Conservation (phyloP, 2,113 vertebrate genomes). For the Pedetes capensis region DNA sequence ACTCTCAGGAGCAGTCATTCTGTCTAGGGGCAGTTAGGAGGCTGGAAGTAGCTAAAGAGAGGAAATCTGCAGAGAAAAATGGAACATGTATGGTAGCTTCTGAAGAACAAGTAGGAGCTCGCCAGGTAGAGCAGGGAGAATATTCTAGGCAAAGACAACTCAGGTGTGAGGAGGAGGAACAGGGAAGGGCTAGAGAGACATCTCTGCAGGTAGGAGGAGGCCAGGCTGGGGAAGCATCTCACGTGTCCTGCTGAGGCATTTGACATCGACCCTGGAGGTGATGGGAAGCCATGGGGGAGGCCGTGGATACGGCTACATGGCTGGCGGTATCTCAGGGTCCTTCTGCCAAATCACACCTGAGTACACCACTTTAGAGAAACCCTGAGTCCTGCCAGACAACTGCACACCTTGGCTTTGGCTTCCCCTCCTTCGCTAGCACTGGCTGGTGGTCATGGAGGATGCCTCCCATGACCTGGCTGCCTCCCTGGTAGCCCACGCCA, state of each 20-base stretch:
- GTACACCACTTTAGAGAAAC: background rate
- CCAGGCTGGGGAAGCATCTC: background rate
- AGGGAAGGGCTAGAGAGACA: background rate
- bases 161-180: background rate
- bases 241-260: rapidly evolving
- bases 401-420: background rate
- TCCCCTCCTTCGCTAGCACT: background rate
- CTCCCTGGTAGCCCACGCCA: background rate
- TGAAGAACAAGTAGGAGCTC: background rate
- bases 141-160: background rate
- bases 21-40: too few relatives aligned
- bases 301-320: background rate
- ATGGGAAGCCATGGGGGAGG: background rate
- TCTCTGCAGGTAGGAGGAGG: background rate
- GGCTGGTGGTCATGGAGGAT: rapidly evolving
- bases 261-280: background rate
- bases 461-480: background rate
- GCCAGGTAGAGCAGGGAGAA: background rate
- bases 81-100: too few relatives aligned
- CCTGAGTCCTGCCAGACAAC: background rate
- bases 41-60: background rate
- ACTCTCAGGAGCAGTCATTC: background rate
- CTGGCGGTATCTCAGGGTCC: background rate
- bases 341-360: background rate
- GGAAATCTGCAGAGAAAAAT: background rate